phyloP scores from a whole-genome alignment of 1,140 invertebrate genomes.

The Cherax quadricarinatus region DNA sequence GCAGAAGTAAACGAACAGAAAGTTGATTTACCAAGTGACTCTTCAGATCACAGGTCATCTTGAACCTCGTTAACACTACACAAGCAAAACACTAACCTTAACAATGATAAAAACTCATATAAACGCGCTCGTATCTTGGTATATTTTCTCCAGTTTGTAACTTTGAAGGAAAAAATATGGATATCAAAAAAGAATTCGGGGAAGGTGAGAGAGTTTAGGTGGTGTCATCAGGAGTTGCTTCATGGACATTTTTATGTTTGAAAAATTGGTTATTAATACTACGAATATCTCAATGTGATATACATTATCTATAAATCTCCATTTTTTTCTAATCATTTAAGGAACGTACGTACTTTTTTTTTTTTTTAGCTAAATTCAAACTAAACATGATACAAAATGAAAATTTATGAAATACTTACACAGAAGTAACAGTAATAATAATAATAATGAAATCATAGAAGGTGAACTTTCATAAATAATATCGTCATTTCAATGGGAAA shows the following conservation, averaged over 20 bases:
- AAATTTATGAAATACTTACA: neutral
- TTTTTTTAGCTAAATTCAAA: constrained; percentile 7
- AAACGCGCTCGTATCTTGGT: constrained; percentile 27
- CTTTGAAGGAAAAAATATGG: constrained; percentile 22
- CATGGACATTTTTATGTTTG: constrained; percentile 26
- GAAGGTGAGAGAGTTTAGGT: constrained; percentile 10
- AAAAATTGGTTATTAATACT: constrained; percentile 48
- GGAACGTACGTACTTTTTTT: neutral
- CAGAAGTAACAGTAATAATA: no score
- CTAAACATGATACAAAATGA: neutral
- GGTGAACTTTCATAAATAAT: neutral
- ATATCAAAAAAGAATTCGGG: neutral
- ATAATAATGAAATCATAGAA: neutral
- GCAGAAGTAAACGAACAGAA: constrained; percentile 67
- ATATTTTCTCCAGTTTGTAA: constrained; percentile 15
- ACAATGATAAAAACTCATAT: constrained; percentile 64
- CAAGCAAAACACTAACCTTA: constrained; percentile 62
- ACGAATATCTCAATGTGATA: constrained; percentile 30
- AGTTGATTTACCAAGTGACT: constrained; percentile 63
- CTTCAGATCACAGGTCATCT: constrained; percentile 65
- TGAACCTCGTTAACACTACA: constrained; percentile 64
- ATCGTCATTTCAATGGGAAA: neutral
- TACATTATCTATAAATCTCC: constrained; percentile 18
- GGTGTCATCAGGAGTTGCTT: constrained; percentile 55
- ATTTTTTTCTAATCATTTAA: constrained; percentile 12